phyloP scores from a whole-genome alignment of 23 tunicate species.

The Phallusia fumigata region DNA sequence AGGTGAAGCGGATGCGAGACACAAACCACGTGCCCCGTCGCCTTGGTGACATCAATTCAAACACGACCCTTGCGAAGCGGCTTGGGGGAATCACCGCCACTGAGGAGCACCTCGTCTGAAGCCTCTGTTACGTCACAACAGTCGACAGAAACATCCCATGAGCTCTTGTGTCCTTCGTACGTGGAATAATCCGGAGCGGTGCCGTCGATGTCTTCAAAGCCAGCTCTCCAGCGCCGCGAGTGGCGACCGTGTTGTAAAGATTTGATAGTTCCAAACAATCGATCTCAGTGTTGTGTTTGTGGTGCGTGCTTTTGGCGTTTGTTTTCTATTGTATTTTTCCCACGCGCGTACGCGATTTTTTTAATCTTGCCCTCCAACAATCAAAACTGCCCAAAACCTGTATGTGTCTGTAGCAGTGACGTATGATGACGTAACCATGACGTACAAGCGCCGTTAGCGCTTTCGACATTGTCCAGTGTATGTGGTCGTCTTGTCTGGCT shows the following conservation, averaged over 20 bases:
- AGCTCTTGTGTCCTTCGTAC: too few relatives aligned
- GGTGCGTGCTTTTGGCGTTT: not conserved
- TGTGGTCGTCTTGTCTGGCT: too few relatives aligned
- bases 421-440: not conserved
- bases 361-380: not conserved
- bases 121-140: not conserved
- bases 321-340: not conserved
- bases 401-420: not conserved
- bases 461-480: not conserved
- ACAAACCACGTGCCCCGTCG: slow-evolving; percentile 3
- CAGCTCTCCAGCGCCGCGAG: not conserved
- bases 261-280: slow-evolving; percentile 1
- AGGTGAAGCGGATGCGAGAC: slow-evolving; percentile 57
- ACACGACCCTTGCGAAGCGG: slow-evolving; percentile 33
- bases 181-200: too few relatives aligned
- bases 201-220: not conserved
- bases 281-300: not conserved
- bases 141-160: too few relatives aligned
- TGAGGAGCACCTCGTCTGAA: slow-evolving; percentile 70
- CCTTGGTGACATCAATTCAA: slow-evolving; percentile 50
- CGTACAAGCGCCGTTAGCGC: not conserved
- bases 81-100: slow-evolving; percentile 71
- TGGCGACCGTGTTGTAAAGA: not conserved
- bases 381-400: not conserved
- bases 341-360: not conserved